A percentile compares a stretch with the other conserved stretches of the same genome.
These are phyloP conservation scores for Arctia plantaginis DNA, from an alignment of 2,888 invertebrate genomes.

Conservation along the genomic window DNA sequence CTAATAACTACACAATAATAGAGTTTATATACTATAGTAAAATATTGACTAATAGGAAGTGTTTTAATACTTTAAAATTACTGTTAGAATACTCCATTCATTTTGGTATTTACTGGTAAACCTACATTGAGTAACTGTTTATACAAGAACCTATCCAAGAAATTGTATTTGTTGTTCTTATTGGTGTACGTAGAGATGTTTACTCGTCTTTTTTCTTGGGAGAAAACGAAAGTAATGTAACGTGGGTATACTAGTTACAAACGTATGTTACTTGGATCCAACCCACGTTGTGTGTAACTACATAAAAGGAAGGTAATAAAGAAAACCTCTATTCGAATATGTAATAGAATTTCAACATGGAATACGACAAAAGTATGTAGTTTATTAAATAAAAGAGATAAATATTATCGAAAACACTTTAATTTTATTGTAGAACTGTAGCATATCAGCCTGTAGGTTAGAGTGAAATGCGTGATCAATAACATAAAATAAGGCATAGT, in stretches of 20 bases:
- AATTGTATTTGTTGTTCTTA: slow-evolving; percentile 30
- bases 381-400: background rate
- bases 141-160: slow-evolving; percentile 14
- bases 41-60: slow-evolving; percentile 30
- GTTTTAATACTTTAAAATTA: slow-evolving; percentile 14
- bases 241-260: slow-evolving; percentile 52
- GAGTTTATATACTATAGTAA: slow-evolving; percentile 17
- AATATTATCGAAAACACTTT: background rate
- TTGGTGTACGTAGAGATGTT: slow-evolving; percentile 35
- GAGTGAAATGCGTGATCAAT: background rate
- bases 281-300: slow-evolving; percentile 37
- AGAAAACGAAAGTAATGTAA: slow-evolving; percentile 48
- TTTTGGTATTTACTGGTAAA: slow-evolving; percentile 24
- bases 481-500: background rate
- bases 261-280: slow-evolving; percentile 33
- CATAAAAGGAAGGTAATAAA: slow-evolving; percentile 40
- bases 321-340: slow-evolving; percentile 21
- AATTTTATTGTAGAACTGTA: background rate
- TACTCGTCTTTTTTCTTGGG: slow-evolving; percentile 47
- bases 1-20: background rate
- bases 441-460: background rate
- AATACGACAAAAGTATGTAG: background rate
- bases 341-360: background rate
- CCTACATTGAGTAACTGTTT: slow-evolving; percentile 22
- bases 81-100: slow-evolving; percentile 26